Evolutionary conservation across 2,888 invertebrate genomes (phyloP).

Genomic region (Eupithecia subumbrata): DNA sequence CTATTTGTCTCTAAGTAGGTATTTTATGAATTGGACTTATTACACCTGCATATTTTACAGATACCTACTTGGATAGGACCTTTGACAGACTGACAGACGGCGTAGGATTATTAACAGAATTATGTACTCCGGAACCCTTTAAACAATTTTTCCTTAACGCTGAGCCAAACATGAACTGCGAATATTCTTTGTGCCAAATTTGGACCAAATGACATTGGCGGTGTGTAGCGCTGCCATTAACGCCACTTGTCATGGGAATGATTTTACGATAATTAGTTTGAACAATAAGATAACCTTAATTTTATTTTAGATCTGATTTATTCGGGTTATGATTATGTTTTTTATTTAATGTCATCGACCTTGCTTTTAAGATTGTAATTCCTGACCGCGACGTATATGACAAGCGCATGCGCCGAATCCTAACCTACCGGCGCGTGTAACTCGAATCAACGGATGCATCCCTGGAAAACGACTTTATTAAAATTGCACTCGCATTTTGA

Average conservation of each 20-base stretch:
- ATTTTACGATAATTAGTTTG: conserved; percentile 36
- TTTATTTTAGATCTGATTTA: conserved; percentile 34
- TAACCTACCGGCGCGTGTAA: conserved; percentile 68
- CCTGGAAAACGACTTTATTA: conserved; percentile 49
- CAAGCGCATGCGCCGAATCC: conserved; percentile 49
- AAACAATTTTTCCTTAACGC: background rate
- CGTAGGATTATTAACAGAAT: background rate
- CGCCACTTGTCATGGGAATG: conserved; percentile 44
- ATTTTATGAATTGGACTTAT: background rate
- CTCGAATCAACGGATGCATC: conserved; percentile 73
- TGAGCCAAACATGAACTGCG: background rate
- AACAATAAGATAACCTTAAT: conserved; percentile 32
- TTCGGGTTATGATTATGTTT: conserved; percentile 27
- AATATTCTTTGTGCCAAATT: background rate
- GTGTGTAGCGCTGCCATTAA: background rate
- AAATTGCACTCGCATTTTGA: conserved; percentile 36
- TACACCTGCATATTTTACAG: background rate
- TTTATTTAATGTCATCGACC: conserved; percentile 27
- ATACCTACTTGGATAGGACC: background rate
- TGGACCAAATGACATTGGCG: conserved; percentile 10
- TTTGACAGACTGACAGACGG: background rate
- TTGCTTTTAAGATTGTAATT: conserved; percentile 34
- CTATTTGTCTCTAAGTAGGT: too few relatives aligned
- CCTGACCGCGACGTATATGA: conserved; percentile 39
- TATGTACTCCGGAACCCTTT: background rate